Base-by-base conservation (phyloP, 2,113 vertebrate genomes). In the Penelope pileata region DNA sequence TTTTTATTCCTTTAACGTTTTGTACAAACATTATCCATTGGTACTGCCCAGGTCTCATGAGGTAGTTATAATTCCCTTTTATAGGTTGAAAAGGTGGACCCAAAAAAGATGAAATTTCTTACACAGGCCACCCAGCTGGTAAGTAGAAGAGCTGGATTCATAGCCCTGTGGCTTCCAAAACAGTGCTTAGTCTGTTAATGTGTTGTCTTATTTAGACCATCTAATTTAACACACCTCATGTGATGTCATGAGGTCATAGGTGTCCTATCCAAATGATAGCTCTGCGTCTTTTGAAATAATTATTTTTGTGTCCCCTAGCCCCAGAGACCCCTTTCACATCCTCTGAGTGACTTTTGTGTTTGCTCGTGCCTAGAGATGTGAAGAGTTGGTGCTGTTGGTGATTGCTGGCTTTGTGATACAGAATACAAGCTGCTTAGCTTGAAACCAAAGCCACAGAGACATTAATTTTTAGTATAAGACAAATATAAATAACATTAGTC, bases 181-280 rank as follows among this genome's bases (percentile, higher is more conserved):
- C 88, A 93, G 78, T 80, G 36, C 50, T 92, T 64, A 73, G 60
- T 83, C 86, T 96, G 90, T 94, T 95, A 51, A 90, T 75, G 54
- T 88, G 16, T 92, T 94, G 83, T 90, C 92, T 87, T 79, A 90
- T 87, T 92, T 83, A 94, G 64, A 69, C 56, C 73, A 60, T 84
- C 77, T 69, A 86, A 66, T 87, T 94, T 90, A 87, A 76, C 64
- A 36, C 83, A 80, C 12, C 48, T 54, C 22, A 26, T 73, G 34
- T 93, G 68, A 91, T 83, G 72, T 48, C 74, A 50, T 63, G 80
- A 83, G 70, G 24, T 75, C 77, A 70, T n/a, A 38, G 48, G 32
- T 21, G 7, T 75, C 67, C 40, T 90, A 30, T 79, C 38, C 47
- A 86, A 90, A 87, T 0, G 10, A 72, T 34, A 69, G 59, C 10